Evolutionary conservation across 1,140 invertebrate species (phyloP), one percentile per base, ranked within the genome.

Genomic region (Globodera ellingtonae): DNA sequence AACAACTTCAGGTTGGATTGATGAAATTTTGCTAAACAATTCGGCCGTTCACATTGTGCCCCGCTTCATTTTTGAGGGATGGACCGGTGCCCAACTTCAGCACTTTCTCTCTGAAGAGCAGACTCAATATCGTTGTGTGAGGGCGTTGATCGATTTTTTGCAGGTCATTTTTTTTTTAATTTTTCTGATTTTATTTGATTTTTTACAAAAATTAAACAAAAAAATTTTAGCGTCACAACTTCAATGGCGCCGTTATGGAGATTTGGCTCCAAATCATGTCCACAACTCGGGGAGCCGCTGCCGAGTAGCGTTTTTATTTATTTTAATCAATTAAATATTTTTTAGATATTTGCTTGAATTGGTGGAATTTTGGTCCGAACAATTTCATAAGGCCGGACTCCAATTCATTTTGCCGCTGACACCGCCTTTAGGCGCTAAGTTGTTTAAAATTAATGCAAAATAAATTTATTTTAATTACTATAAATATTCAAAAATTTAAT

Each of bases 191-290:
- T n/a, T n/a, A n/a, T n/a, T n/a, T n/a, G n/a, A n/a, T 13, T 13
- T 59, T 84, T 83, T 56, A n/a, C 24, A 77, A 76, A 76, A 46
- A 48, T 13, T 8, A 21, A 62, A 24, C 24, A 70, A 85, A 72
- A 8, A 50, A 44, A 76, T 52, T 35, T 79, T 69, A 87, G 86
- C 78, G 83, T 72, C 87, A 89, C 72, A 79, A 85, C 73, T 84
- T 89, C 52, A 83, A 89, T 56, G 87, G 87, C 7, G 86, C 82
- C 15, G 87, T 88, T 15, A 66, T 88, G 10, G 87, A 88, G 52
- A 56, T 88, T 6, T 88, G 83, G 85, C 59, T 89, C 71, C 86
- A 88, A 71, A 76, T 89, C 10, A 78, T 89, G 75, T 50, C 72
- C 48, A 59, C 35, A 46, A 82, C 82, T 3, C 21, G 78, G 15